These are phyloP conservation scores for Scytalopus superciliaris DNA, from an alignment of 2,113 vertebrate genomes.

Conservation along the genomic window DNA sequence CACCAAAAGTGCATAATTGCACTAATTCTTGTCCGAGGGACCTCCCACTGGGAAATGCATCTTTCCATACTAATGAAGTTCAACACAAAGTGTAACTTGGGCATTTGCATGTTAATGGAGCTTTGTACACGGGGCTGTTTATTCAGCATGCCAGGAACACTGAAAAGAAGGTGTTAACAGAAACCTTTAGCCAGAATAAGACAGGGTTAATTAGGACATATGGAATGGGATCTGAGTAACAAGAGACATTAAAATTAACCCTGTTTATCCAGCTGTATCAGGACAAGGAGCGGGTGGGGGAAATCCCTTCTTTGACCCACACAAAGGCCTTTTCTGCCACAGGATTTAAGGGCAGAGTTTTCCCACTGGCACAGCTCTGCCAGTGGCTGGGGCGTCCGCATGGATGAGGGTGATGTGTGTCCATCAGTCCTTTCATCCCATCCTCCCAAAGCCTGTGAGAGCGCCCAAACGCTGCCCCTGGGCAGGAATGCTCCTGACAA, in stretches of 20 bases:
- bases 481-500: not conserved
- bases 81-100: not conserved
- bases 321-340: not conserved
- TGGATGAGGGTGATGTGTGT: not conserved
- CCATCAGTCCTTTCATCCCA: not conserved
- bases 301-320: not conserved
- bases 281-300: not conserved
- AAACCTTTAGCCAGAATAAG: conserved; percentile 36
- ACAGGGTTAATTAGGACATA: conserved; percentile 39
- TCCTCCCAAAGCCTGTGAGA: not conserved
- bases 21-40: not conserved
- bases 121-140: not conserved
- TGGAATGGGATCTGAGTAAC: conserved; percentile 17
- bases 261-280: conserved; percentile 6
- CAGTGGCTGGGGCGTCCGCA: not conserved
- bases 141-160: not conserved
- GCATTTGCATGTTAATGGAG: conserved; percentile 43
- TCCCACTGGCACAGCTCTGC: not conserved
- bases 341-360: not conserved
- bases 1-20: not conserved
- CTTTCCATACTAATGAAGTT: conserved; percentile 12
- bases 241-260: conserved; percentile 30
- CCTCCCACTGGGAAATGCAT: conserved; percentile 1
- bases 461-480: fast-evolving
- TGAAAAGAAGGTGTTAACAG: conserved; percentile 49